These are phyloP conservation scores for Xylota segnis DNA, from an alignment of 2,888 invertebrate species.

Conservation along the genomic window DNA sequence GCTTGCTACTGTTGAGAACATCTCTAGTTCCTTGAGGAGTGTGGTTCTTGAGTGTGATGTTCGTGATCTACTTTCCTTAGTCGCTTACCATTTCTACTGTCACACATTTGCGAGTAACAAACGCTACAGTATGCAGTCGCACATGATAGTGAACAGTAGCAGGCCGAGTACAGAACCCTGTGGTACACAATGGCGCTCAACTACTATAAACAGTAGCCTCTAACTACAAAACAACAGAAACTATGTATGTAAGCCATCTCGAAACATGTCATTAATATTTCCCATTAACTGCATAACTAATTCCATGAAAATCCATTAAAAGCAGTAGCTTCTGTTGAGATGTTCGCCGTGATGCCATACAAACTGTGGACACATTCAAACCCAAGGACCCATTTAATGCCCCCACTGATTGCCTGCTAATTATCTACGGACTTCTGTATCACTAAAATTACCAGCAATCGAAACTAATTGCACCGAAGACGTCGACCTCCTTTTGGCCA, in stretches of 20 bases:
- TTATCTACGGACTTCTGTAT: slow-evolving; percentile 1
- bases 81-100: no score
- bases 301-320: not conserved
- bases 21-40: no score
- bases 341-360: not conserved
- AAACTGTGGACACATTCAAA: not conserved
- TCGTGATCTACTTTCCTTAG: no score
- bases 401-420: not conserved
- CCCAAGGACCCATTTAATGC: not conserved
- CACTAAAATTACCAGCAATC: not conserved
- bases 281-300: not conserved
- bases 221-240: not conserved
- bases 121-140: no score
- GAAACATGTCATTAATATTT: not conserved
- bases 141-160: no score
- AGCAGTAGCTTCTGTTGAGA: not conserved
- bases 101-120: no score
- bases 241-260: not conserved
- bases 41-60: no score
- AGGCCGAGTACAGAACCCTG: no score
- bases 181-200: not conserved
- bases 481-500: slow-evolving; percentile 8
- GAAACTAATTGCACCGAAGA: slow-evolving; percentile 10
- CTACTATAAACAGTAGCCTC: not conserved
- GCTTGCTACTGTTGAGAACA: no score